Base-by-base conservation (phyloP, 2,113 vertebrate species). In the Pionites leucogaster region DNA sequence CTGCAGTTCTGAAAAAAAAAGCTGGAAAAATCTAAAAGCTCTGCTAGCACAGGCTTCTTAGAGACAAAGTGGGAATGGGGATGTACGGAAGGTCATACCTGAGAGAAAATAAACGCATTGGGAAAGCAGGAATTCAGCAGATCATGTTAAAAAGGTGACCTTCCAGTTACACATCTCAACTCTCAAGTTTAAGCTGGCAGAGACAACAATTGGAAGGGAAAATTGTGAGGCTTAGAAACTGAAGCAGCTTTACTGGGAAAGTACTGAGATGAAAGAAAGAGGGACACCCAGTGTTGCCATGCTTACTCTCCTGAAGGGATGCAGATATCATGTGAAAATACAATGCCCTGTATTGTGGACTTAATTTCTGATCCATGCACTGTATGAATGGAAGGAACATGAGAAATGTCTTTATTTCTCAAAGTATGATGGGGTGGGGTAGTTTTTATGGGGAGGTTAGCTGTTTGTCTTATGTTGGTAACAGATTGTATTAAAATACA, bases 1-100 rank as follows among this genome's bases (percentile, higher is more conserved):
- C 33, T 76, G 47, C 55, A 82, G 49, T 53, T 93, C 82, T 76
- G 24, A 57, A 80, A 79, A 79, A 79, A 79, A 76, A 82, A 55
- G 39, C 25, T 59, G 53, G 53, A 53, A 74, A 87, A 76, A 64
- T 44, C 16, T 37, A 22, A 62, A 82, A 82, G 17, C 22, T 88
- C 57, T 82, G 17, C 25, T 70, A 79, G 13, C 11, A 28, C 5
- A 85, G 11, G 8, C 7, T 79, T 53, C 35, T 71, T 69, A 31
- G 29, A 90, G 49, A 22, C 35, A 49, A 71, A 82, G 6, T 7
- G 17, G 52, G 17, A 35, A 63, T 70, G 41, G 16, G 1, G 2
- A 78, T 41, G 24, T 11, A n/a, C 23, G 33, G 53, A 79, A 89
- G 80, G 52, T 17, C 28, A 17, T 63, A 81, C 17, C 5, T 47